These are phyloP conservation scores for Thunnus thynnus DNA, from an alignment of 2,113 vertebrate species.

Conservation along the genomic window DNA sequence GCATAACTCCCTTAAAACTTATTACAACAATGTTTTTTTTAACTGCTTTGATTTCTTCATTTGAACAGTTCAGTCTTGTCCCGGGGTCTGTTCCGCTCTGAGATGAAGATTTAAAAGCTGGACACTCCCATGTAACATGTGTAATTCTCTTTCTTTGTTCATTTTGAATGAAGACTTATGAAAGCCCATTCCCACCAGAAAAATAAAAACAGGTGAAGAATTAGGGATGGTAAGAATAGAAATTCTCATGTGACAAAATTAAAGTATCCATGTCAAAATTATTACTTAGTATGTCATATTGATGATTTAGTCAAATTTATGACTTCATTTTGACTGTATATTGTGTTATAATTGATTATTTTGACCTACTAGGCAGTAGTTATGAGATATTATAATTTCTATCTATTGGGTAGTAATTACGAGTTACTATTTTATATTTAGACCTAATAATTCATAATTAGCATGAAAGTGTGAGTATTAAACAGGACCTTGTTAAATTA, in stretches of 20 bases:
- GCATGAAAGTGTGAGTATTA: too few species aligned
- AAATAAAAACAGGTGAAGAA: background rate
- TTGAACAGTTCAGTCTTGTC: conserved; percentile 4
- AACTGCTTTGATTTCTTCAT: background rate
- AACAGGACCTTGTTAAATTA: too few species aligned
- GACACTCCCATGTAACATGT: too few species aligned
- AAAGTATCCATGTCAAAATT: background rate
- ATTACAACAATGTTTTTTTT: background rate
- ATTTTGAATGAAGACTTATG: background rate
- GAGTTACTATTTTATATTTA: too few species aligned
- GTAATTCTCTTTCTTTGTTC: background rate
- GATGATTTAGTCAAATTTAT: background rate
- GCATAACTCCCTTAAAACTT: background rate
- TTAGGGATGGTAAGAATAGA: background rate
- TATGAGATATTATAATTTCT: too few species aligned
- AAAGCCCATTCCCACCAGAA: background rate
- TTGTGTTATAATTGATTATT: too few species aligned
- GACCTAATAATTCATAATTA: too few species aligned
- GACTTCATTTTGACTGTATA: background rate
- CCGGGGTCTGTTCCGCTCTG: background rate
- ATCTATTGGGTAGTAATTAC: too few species aligned
- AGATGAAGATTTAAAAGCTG: background rate
- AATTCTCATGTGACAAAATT: background rate
- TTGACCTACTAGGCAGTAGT: too few species aligned
- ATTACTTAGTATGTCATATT: background rate